phyloP scores from a whole-genome alignment of 2,888 invertebrate species.

The Mythimna lalbum region DNA sequence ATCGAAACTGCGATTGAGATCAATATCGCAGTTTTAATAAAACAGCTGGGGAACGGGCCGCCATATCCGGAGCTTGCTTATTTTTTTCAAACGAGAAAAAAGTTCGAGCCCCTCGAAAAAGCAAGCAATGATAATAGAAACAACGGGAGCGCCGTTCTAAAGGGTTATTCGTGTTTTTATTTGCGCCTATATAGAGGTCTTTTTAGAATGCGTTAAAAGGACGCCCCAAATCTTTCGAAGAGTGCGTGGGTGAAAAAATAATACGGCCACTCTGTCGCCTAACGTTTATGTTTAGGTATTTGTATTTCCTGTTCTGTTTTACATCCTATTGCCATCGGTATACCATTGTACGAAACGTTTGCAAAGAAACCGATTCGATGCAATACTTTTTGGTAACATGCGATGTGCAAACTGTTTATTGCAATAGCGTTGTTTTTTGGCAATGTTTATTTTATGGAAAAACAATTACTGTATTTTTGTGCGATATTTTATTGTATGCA shows the following conservation, averaged over 20 bases:
- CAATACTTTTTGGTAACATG: conserved; percentile 43
- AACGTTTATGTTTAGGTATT: conserved; percentile 66
- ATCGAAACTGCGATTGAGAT: conserved; percentile 80
- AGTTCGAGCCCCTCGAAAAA: conserved; percentile 80
- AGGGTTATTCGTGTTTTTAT: conserved; percentile 88
- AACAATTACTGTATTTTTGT: conserved; percentile 34
- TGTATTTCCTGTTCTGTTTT: conserved; percentile 65
- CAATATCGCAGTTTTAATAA: conserved; percentile 89
- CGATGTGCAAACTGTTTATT: conserved; percentile 44
- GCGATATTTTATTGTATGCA: conserved; percentile 27
- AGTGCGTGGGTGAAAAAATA: conserved; percentile 79
- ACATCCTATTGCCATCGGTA: conserved; percentile 55
- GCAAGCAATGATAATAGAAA: conserved; percentile 88
- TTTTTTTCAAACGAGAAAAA: conserved; percentile 83
- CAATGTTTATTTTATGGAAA: conserved; percentile 34
- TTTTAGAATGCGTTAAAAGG: conserved; percentile 84
- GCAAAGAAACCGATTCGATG: conserved; percentile 48
- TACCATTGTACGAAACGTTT: conserved; percentile 16
- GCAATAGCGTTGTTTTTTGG: conserved; percentile 22
- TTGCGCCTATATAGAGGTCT: conserved; percentile 78
- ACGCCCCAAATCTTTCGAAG: conserved; percentile 73
- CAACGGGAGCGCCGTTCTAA: conserved; percentile 83
- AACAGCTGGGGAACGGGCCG: conserved; percentile 85
- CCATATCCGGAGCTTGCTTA: conserved; percentile 85
- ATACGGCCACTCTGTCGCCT: conserved; percentile 70